phyloP scores from a whole-genome alignment of 2,797 vertebrate species.

The Xenentodon cancila region DNA sequence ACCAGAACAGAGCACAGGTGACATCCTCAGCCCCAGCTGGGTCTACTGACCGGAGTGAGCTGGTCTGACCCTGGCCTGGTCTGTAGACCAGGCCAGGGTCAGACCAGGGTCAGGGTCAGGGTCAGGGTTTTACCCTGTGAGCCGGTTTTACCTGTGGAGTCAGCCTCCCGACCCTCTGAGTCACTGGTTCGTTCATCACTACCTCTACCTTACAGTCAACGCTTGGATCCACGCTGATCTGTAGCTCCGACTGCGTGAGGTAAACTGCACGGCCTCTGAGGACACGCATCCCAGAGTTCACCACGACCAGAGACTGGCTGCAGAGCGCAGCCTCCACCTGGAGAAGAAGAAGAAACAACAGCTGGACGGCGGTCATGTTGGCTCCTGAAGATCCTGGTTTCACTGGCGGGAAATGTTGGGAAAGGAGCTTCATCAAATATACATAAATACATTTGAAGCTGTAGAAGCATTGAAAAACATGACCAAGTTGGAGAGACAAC shows the following conservation, averaged over 20 bases:
- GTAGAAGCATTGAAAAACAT: too few species aligned
- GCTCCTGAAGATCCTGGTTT: not conserved
- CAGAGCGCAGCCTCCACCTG: slow-evolving; percentile 7
- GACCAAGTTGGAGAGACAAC: too few species aligned
- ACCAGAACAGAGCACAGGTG: not conserved
- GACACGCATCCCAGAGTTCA: slow-evolving; percentile 69
- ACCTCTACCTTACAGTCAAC: slow-evolving; percentile 82
- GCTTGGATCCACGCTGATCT: slow-evolving; percentile 53
- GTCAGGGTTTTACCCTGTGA: too few species aligned
- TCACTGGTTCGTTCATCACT: slow-evolving; percentile 77
- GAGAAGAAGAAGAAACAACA: slow-evolving; percentile 28
- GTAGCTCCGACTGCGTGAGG: slow-evolving; percentile 67
- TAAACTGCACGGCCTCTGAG: slow-evolving; percentile 74
- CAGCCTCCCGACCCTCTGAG: slow-evolving; percentile 78
- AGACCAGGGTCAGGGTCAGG: too few species aligned
- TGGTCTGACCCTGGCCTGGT: too few species aligned
- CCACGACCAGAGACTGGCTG: slow-evolving; percentile 62
- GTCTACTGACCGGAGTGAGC: too few species aligned
- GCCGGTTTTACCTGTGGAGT: slow-evolving; percentile 79
- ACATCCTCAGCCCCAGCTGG: not conserved
- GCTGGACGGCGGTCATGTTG: not conserved
- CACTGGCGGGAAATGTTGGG: too few species aligned
- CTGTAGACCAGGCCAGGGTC: too few species aligned
- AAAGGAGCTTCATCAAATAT: too few species aligned
- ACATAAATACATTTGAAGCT: too few species aligned